Evolutionary conservation across 2,113 vertebrate genomes (phyloP).

Genomic region (Polypterus bichir): DNA sequence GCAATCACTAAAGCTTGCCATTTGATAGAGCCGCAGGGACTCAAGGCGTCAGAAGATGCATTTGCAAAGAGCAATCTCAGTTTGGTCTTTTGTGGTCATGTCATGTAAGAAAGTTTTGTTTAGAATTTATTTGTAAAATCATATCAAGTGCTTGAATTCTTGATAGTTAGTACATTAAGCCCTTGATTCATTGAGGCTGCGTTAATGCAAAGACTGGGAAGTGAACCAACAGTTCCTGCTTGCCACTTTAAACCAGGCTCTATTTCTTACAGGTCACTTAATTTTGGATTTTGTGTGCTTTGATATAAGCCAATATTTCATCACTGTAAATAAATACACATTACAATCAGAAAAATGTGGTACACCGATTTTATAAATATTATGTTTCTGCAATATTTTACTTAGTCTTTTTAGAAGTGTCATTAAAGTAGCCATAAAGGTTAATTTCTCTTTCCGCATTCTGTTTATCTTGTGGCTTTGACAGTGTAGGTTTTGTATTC

Average conservation of each 20-base stretch:
- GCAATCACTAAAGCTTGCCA: conserved; percentile 74
- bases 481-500: too few species aligned
- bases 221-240: conserved; percentile 71
- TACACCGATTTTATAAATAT: too few species aligned
- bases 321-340: too few species aligned
- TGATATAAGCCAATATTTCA: too few species aligned
- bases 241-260: conserved; percentile 47
- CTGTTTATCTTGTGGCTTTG: too few species aligned
- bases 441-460: too few species aligned
- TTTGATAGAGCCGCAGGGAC: conserved; percentile 76
- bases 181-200: conserved; percentile 55
- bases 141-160: conserved; percentile 70
- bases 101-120: conserved; percentile 60
- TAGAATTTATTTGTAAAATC: conserved; percentile 57
- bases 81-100: conserved; percentile 74
- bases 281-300: too few species aligned
- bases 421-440: too few species aligned
- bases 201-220: conserved; percentile 77
- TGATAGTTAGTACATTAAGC: conserved; percentile 39
- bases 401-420: too few species aligned
- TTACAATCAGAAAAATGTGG: too few species aligned
- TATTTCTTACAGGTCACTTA: background rate
- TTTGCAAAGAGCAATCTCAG: conserved; percentile 60
- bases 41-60: conserved; percentile 62
- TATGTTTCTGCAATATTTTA: too few species aligned